Base-by-base conservation (phyloP, 2,797 vertebrate species). In the Cheirogaleus major region DNA sequence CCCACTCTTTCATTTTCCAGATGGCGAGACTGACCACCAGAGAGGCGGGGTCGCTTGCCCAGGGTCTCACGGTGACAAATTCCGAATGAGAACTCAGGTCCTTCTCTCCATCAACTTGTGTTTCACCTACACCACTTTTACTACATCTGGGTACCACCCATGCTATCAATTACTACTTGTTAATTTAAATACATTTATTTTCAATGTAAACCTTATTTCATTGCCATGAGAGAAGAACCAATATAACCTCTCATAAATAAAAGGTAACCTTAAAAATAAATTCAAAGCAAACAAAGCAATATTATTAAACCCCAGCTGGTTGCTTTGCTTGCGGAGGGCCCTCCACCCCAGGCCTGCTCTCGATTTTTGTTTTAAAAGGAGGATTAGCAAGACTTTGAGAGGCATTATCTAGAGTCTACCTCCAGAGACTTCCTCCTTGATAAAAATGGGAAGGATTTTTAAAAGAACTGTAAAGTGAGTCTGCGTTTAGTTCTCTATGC, bases 201-300 rank as follows among this genome's bases (percentile, higher is more conserved):
- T 61, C 43, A 14, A 90, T 65, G 45, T 50, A 83, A 96, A 57
- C 90, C 55, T 81, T 41, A 5, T 7, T 48, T 48, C 83, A 67
- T 7, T 41, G 55, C 61, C 65, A 38, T 18, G 70, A 82, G 14
- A 82, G n/a, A 80, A 85, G 63, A 93, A 43, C 48, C 57, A 94
- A 85, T 78, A 92, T 97, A 96, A 93, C 55, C 83, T 96, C 91
- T 91, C 87, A 90, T 85, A 95, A 96, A 78, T 91, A 86, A 97
- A 93, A 92, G 84, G 75, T 65, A 91, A 93, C 20, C 63, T 93
- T 94, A 91, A 97, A 97, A 97, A 93, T 94, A 96, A 92, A 96
- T 76, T 61, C 57, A 17, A 25, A 76, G 87, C 91, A 94, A 91
- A 57, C 38, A 57, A 87, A 86, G 70, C 63, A 72, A 69, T 25